Evolutionary conservation across 2,888 invertebrate genomes (phyloP), one percentile per base, ranked within the genome.

Genomic region (Spialia ferax): DNA sequence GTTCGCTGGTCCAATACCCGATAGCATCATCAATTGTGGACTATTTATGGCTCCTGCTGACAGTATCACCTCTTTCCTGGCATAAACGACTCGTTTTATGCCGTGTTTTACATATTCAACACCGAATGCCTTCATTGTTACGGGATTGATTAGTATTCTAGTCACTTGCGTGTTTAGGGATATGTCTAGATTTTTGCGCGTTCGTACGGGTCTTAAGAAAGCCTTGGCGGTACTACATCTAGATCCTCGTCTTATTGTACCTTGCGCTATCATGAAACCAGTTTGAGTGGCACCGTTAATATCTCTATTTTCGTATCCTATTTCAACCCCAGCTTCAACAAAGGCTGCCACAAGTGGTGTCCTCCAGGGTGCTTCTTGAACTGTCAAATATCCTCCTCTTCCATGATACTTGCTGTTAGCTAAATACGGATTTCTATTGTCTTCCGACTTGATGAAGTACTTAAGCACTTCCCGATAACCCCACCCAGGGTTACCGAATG

Each of bases 11-110:
- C 97, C 97, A 62, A 98, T 94, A 0, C 99, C 99, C 0, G 98
- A 98, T 0, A 99, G 87, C 98, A 99, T 98, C 70, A 99, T 89
- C 62, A 99, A 89, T 82, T 99, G 99, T 0, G 99, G 98, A 11
- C 97, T 96, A 82, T 99, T 99, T 29, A 99, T 97, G 0, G 99
- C 96, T 0, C 99, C 99, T 0, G 98, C 98, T 11, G 98, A 96
- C 45, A 99, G 82, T 57, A 99, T 97, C 0, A 99, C 95, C 86
- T 98, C 98, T 77, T 97, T 97, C 63, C 95, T 95, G 0, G 98
- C 98, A 69, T 95, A 91, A 0, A 97, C 96, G 0, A 95, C 91
- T 78, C 96, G 95, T 67, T 95, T 95, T 38, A 95, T 91, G 2
- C 97, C 97, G 73, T 96, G 95, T 73, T 97, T 95, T 1, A 96